phyloP scores from a whole-genome alignment of 2,797 vertebrate species.

The Hapalemur alaotrensis region DNA sequence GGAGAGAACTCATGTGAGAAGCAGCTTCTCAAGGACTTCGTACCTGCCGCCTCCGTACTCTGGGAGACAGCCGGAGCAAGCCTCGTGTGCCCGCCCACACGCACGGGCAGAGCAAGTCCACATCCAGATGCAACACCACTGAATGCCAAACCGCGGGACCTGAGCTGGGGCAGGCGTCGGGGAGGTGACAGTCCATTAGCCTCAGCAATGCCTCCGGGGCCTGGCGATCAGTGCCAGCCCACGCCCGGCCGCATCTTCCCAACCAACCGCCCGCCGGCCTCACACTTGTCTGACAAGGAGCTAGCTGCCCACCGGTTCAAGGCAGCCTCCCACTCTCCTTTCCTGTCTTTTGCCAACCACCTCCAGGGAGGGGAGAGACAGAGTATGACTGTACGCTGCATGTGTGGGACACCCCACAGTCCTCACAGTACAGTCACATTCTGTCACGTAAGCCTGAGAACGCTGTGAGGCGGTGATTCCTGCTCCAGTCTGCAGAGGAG shows the following conservation, averaged over 20 bases:
- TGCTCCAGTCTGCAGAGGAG: neutral
- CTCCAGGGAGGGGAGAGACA: neutral
- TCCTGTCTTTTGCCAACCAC: neutral
- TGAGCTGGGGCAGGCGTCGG: neutral
- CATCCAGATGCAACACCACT: neutral
- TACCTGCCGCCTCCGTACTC: neutral
- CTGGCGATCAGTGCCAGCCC: neutral
- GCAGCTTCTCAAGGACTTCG: neutral
- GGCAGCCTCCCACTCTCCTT: neutral
- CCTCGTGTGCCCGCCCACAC: accelerated
- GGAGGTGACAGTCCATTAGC: neutral
- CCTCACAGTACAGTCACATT: neutral
- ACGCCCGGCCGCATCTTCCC: neutral
- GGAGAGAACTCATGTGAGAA: neutral
- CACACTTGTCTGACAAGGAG: neutral
- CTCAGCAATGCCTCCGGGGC: neutral
- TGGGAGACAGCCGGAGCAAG: neutral
- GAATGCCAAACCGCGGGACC: neutral
- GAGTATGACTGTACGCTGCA: neutral
- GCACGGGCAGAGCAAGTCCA: accelerated
- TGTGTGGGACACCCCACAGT: neutral
- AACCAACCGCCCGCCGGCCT: neutral
- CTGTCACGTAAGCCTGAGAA: neutral
- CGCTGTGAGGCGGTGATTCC: neutral
- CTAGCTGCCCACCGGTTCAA: neutral